These are phyloP conservation scores for Neotragus moschatus DNA, from an alignment of 2,113 vertebrate genomes.

Conservation along the genomic window DNA sequence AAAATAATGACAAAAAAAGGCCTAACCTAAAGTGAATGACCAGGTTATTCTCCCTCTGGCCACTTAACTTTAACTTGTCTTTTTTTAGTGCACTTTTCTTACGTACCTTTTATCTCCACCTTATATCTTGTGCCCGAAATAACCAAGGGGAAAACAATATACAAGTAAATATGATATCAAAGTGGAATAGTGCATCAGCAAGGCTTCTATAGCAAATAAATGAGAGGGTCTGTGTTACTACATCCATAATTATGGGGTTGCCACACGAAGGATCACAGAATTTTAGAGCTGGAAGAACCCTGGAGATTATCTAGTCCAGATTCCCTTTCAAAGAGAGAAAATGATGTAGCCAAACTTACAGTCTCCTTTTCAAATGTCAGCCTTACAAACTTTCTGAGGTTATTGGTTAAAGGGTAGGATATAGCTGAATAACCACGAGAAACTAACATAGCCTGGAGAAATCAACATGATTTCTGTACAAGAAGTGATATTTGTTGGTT, in stretches of 20 bases:
- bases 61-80: not conserved
- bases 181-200: not conserved
- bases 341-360: not conserved
- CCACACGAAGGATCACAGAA: not conserved
- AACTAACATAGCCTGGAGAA: not conserved
- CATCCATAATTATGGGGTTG: not conserved
- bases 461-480: not conserved
- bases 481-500: conserved; percentile 17
- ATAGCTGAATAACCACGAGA: not conserved
- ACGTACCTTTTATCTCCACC: not conserved
- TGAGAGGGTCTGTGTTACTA: not conserved
- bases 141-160: not conserved
- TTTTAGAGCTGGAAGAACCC: not conserved
- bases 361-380: not conserved
- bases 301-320: not conserved
- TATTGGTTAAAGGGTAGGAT: not conserved
- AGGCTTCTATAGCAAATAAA: not conserved
- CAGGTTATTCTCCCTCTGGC: not conserved
- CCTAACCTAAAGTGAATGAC: not conserved
- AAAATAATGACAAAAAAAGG: conserved; percentile 9
- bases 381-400: not conserved
- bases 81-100: conserved; percentile 14
- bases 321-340: not conserved
- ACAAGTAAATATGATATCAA: not conserved
- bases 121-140: not conserved